phyloP scores from a whole-genome alignment of 2,113 vertebrate species.

The Zonotrichia leucophrys region DNA sequence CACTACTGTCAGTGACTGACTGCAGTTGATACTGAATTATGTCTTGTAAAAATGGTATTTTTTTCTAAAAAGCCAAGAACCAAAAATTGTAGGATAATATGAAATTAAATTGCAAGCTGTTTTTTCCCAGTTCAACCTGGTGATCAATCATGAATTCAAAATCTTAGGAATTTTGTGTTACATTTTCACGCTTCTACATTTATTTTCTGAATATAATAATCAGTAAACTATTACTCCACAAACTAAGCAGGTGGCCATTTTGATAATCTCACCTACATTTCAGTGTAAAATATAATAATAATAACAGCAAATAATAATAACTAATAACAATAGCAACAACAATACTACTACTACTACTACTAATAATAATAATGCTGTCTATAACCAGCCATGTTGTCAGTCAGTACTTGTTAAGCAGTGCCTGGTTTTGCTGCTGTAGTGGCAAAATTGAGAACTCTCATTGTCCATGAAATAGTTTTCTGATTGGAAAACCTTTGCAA shows the following conservation, averaged over 20 bases:
- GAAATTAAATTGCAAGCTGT: neutral
- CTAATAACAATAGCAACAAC: too few relatives aligned
- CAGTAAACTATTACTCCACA: neutral
- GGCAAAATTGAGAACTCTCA: neutral
- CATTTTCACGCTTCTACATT: neutral
- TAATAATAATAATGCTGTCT: neutral
- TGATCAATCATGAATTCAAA: neutral
- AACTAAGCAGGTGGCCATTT: neutral
- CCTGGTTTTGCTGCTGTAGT: neutral
- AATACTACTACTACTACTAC: too few relatives aligned
- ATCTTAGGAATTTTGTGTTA: neutral
- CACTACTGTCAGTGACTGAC: neutral
- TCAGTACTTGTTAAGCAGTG: neutral
- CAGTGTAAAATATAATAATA: neutral
- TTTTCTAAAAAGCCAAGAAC: neutral
- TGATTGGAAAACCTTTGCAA: neutral
- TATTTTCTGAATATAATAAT: neutral
- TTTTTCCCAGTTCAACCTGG: neutral
- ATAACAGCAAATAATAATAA: too few relatives aligned
- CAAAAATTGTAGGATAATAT: neutral
- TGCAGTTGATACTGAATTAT: neutral
- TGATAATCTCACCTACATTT: neutral
- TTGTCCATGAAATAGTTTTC: neutral
- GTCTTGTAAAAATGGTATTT: neutral
- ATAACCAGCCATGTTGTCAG: neutral